Base-by-base conservation (phyloP, 2,888 invertebrate species). In the Sarcophaga variegata region DNA sequence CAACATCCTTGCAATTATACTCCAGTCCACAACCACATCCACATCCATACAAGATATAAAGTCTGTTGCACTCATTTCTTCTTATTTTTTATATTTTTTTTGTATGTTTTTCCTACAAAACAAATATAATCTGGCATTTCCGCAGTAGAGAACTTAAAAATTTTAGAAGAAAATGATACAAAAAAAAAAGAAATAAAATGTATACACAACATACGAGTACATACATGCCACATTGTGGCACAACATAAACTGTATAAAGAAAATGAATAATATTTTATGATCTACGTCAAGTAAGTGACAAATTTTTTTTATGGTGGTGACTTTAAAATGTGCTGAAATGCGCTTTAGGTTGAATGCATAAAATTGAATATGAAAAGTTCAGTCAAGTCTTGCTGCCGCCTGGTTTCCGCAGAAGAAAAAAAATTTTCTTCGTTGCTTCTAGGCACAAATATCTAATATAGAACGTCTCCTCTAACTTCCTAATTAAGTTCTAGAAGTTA, bases 101-200 rank as follows among this genome's bases (percentile, higher is more conserved):
- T 71, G 5, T 11, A 10, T 47, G 60, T 59, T 54, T n/a, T 25
- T 45, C 63, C 75, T 74, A 75, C 64, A 81, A 86, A 66, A 81
- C 81, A 87, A 87, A 87, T 70, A 81, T 84, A 83, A 87, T 87
- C 86, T 81, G 67, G 74, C 74, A 78, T 78, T 84, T 77, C 81
- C 81, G 78, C 86, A 81, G 67, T 63, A 49, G 66, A 75, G 64
- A 69, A 84, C 71, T 47, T 60, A 45, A 20, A 80, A 8, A 47
- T 20, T 69, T 25, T 71, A 20, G 47, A 54, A 62, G 59, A 27
- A n/a, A 66, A 72, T 59, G 25, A 27, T 70, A 75, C 60, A 74
- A 54, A 81, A 54, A 81, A 54, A 67, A 63, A 72, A 14, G 37
- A 63, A 66, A 22, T 37, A 20, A 60, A n/a, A 71, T 25, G 66